Evolutionary conservation across 2,888 invertebrate genomes (phyloP).

Genomic region (Sipunculus nudus): DNA sequence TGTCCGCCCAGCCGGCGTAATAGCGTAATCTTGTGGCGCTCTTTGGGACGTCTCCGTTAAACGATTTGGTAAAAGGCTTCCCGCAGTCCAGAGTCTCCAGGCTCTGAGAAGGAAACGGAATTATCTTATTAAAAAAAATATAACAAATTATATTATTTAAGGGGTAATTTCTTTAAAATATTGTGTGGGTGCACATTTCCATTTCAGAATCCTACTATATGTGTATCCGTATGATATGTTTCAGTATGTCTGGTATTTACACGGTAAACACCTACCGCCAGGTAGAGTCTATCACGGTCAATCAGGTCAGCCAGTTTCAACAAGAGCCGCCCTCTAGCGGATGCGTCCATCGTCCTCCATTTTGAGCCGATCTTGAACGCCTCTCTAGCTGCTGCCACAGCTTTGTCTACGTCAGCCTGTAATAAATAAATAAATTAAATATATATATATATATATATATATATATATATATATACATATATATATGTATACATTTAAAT

Average conservation of each 20-base stretch:
- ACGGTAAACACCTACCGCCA: conserved; percentile 79
- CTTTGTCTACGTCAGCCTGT: conserved; percentile 70
- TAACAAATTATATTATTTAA: neutral
- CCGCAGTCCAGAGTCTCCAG: conserved; percentile 95
- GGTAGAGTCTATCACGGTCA: conserved; percentile 80
- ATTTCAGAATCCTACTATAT: no score
- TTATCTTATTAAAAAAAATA: no score
- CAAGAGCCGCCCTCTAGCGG: conserved; percentile 80
- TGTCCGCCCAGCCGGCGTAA: conserved; percentile 94
- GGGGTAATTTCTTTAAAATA: no score
- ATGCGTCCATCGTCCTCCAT: conserved; percentile 79
- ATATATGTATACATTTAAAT: no score
- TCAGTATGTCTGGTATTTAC: no score
- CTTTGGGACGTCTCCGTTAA: conserved; percentile 67
- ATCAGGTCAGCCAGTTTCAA: conserved; percentile 83
- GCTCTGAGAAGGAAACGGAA: no score
- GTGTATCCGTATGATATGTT: no score
- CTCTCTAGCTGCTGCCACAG: conserved; percentile 69
- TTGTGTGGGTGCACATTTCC: no score
- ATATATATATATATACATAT: no score
- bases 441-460: no score
- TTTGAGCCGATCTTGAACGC: conserved; percentile 70
- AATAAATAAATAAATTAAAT: no score
- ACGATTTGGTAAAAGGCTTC: conserved; percentile 77
- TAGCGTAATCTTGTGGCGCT: no score